Conservation (phyloP, 2,888 invertebrate species). For the Acanthococcus lagerstroemiae region DNA sequence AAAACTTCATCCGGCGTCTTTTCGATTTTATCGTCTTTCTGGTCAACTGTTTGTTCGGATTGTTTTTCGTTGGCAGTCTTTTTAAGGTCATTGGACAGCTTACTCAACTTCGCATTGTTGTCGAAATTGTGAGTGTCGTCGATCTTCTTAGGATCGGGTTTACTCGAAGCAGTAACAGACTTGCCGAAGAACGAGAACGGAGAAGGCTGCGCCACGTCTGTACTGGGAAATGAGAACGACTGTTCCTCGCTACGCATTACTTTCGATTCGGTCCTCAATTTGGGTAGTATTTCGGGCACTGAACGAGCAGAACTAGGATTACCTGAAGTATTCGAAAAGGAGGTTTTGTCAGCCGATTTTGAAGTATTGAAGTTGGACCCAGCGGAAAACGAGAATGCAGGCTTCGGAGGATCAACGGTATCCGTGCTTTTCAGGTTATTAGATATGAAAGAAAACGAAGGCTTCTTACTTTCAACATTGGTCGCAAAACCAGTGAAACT, state of each 20-base stretch:
- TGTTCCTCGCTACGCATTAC: no score
- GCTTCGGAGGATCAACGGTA: not conserved
- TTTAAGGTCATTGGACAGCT: slow-evolving; percentile 11
- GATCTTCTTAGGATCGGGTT: not conserved
- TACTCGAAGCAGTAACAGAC: no score
- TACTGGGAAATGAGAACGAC: no score
- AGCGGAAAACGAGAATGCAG: not conserved
- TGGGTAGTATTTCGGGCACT: no score
- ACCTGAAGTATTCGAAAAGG: not conserved
- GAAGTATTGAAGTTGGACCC: not conserved
- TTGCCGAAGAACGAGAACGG: no score
- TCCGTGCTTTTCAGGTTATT: slow-evolving; percentile 29
- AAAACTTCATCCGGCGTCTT: slow-evolving; percentile 14
- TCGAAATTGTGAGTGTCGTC: not conserved
- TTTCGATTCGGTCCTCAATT: no score
- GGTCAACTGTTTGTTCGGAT: not conserved
- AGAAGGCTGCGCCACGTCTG: not conserved
- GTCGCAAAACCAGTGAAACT: slow-evolving; percentile 34
- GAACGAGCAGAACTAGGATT: no score
- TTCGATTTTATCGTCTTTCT: not conserved
- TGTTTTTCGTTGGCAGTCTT: not conserved
- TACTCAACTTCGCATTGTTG: not conserved
- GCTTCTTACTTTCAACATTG: slow-evolving; percentile 1
- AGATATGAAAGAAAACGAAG: slow-evolving; percentile 33
- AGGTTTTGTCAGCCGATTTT: not conserved